Evolutionary conservation across 2,797 vertebrate species (phyloP).

Genomic region (Coluber constrictor): DNA sequence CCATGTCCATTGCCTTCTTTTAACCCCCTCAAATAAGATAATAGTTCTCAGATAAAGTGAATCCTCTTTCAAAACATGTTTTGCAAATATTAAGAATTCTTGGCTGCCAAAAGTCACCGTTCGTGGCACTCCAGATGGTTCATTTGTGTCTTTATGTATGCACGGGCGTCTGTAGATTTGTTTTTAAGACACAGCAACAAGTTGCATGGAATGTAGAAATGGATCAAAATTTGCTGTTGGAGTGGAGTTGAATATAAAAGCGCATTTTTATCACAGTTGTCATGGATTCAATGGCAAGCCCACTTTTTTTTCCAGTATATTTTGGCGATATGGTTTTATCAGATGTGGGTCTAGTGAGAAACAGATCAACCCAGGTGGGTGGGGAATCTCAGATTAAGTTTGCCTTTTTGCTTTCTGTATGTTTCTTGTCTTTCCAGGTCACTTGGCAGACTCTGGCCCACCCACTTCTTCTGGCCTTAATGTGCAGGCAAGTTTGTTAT

Average conservation of each 20-base stretch:
- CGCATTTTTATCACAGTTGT: conserved; percentile 5
- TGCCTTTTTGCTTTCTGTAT: neutral
- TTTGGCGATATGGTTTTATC: conserved; percentile 15
- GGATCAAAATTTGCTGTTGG: neutral
- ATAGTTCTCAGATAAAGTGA: neutral
- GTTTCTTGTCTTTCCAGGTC: conserved; percentile 19
- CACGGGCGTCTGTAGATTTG: neutral
- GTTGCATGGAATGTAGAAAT: neutral
- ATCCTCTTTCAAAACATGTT: neutral
- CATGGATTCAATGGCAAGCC: neutral
- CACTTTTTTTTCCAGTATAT: neutral
- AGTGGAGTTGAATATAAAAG: conserved; percentile 23
- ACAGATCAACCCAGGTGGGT: conserved; percentile 13
- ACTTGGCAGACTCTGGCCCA: conserved; percentile 1
- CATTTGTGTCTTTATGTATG: neutral
- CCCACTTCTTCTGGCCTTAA: conserved; percentile 11
- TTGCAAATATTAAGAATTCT: neutral
- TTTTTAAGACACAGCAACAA: neutral
- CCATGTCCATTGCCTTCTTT: neutral
- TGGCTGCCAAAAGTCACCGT: conserved; percentile 12
- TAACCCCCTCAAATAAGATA: neutral
- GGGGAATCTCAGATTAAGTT: conserved; percentile 6
- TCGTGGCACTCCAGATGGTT: neutral
- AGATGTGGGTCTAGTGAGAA: neutral
- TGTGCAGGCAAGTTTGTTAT: neutral